A percentile compares a stretch with the other conserved stretches of the same genome.
phyloP scores from a whole-genome alignment of 2,113 vertebrate genomes.

The Chascanopsetta lugubris region DNA sequence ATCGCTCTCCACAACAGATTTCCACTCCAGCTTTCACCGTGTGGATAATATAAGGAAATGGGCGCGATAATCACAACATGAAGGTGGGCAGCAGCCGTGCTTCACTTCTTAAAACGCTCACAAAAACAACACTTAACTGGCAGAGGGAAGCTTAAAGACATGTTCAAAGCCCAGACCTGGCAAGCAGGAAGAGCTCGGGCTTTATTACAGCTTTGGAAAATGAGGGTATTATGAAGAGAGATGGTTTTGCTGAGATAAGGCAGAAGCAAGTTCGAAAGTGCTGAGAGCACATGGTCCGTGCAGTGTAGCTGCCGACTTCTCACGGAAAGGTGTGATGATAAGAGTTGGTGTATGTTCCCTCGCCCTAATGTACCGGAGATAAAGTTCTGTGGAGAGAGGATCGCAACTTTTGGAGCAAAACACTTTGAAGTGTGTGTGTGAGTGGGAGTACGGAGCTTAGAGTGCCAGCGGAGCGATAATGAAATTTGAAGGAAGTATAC shows the following conservation, averaged over 20 bases:
- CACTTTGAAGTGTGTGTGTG: background rate
- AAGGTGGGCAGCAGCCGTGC: background rate
- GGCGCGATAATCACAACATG: no score
- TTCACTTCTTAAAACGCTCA: background rate
- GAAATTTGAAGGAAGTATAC: constrained; percentile 12
- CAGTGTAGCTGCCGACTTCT: background rate
- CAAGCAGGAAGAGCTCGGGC: background rate
- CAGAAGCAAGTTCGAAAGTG: background rate
- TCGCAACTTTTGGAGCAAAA: background rate
- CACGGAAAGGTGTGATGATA: background rate
- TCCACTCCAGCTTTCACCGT: background rate
- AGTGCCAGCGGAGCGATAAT: constrained; percentile 7
- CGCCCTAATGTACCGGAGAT: constrained; percentile 1
- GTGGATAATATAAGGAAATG: background rate
- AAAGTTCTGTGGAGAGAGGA: background rate
- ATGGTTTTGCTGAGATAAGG: constrained; percentile 3
- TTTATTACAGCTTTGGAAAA: background rate
- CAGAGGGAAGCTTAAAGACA: background rate
- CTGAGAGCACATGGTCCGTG: background rate
- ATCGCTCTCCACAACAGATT: background rate
- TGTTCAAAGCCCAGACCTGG: background rate
- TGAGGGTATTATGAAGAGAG: background rate
- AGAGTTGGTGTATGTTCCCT: background rate
- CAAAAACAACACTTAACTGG: background rate
- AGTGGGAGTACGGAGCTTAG: background rate